Evolutionary conservation across 1,140 invertebrate genomes (phyloP).

Genomic region (Armadillidium nasatum): DNA sequence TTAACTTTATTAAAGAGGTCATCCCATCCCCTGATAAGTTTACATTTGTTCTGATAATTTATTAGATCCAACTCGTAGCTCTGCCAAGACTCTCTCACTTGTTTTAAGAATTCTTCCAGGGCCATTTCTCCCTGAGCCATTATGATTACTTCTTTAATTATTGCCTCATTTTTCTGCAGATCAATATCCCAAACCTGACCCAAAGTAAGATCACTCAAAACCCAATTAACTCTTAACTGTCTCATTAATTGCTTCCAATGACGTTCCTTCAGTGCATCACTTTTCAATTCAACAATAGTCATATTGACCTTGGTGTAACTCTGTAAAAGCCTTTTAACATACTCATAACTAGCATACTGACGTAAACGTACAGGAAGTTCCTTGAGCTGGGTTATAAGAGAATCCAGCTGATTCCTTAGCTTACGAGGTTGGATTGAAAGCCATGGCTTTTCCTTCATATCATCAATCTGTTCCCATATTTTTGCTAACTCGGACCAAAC

Average conservation of each 20-base stretch:
- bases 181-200: constrained; percentile 99
- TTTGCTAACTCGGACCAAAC: constrained; percentile 94
- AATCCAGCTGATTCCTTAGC: constrained; percentile 87
- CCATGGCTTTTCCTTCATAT: constrained; percentile 97
- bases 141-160: constrained; percentile 92
- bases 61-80: constrained; percentile 95
- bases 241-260: constrained; percentile 98
- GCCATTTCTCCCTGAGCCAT: constrained; percentile 99
- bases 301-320: constrained; percentile 96
- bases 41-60: constrained; percentile 98
- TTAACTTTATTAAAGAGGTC: constrained; percentile 99
- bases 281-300: constrained; percentile 95
- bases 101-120: constrained; percentile 97
- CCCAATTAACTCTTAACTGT: constrained; percentile 90
- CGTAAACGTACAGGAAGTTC: constrained; percentile 90
- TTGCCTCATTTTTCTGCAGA: constrained; percentile 83
- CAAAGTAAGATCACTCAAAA: constrained; percentile 88
- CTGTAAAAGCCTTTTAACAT: constrained; percentile 90
- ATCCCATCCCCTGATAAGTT: constrained; percentile 97
- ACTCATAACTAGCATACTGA: constrained; percentile 97
- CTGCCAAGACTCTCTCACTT: constrained; percentile 97
- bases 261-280: constrained; percentile 97
- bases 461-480: constrained; percentile 96
- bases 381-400: constrained; percentile 86
- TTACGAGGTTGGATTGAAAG: constrained; percentile 95